Evolutionary conservation across 2,888 invertebrate species (phyloP).

Genomic region (Ethmia dodecea): DNA sequence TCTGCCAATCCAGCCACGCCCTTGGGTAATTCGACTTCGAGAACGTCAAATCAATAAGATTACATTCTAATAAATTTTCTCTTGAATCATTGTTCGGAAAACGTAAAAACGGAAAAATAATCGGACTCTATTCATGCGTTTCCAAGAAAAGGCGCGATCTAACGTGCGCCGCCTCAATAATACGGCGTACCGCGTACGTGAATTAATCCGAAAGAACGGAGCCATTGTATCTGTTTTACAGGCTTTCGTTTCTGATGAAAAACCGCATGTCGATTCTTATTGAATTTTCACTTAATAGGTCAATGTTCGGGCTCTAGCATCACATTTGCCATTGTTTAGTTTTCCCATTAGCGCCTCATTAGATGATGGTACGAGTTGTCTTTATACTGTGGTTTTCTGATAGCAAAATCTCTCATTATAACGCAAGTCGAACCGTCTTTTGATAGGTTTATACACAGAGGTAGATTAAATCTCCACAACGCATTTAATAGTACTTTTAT

Average conservation of each 20-base stretch:
- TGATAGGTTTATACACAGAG: no score
- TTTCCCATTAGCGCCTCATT: constrained; percentile 18
- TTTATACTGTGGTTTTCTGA: background rate
- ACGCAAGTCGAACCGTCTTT: background rate
- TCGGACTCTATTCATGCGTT: constrained; percentile 54
- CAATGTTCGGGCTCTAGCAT: constrained; percentile 1
- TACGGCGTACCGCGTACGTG: no score
- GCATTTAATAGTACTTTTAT: no score
- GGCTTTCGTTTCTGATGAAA: constrained; percentile 56
- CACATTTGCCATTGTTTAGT: background rate
- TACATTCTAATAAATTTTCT: constrained; percentile 35
- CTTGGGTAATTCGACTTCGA: background rate
- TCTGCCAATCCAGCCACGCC: constrained; percentile 1
- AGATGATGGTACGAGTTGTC: constrained; percentile 17
- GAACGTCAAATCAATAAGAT: background rate
- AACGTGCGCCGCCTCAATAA: constrained; percentile 35
- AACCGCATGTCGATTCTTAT: constrained; percentile 31
- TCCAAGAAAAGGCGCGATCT: constrained; percentile 47
- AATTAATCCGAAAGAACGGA: constrained; percentile 41
- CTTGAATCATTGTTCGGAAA: constrained; percentile 26
- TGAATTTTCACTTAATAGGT: constrained; percentile 43
- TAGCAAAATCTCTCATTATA: background rate
- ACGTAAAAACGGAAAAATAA: constrained; percentile 53
- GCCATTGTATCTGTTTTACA: constrained; percentile 49
- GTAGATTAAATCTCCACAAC: no score